A percentile compares a stretch with the other conserved stretches of the same genome.
These are phyloP conservation scores for human DNA, from an alignment of 2,113 vertebrate species.

Conservation along the genomic window GRCh38 chr2:42671001-42671500, in stretches of 20 bases:
- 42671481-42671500: not conserved
- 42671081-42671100: not conserved
- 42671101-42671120: not conserved
- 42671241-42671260: not conserved
- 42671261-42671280: slow-evolving; percentile 15
- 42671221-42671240: not conserved
- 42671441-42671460: no score
- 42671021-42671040: not conserved
- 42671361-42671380: not conserved
- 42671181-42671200: not conserved
- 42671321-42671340: not conserved
- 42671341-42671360: not conserved
- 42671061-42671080: not conserved
- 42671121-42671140: not conserved
- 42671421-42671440: not conserved
- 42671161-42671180: not conserved
- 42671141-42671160: not conserved
- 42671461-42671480: not conserved
- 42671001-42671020: not conserved
- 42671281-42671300: not conserved
- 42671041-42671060: not conserved
- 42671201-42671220: not conserved
- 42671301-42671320: not conserved
- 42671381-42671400: not conserved
- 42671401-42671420: not conserved